Conservation (phyloP, 2,888 invertebrate species). For the Conops quadrifasciatus region DNA sequence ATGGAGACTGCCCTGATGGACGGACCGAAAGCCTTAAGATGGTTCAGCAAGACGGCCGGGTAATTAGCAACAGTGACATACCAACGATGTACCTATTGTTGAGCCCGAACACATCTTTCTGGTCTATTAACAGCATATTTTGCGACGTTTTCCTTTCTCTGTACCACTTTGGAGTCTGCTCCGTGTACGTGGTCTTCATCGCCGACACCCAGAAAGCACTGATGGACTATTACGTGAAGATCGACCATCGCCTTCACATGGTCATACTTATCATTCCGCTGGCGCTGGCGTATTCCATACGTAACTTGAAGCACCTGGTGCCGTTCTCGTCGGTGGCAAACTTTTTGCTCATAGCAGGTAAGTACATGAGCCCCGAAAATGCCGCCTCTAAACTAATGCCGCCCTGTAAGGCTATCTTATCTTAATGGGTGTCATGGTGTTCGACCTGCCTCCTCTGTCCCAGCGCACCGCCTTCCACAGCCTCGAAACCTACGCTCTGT, state of each 20-base stretch:
- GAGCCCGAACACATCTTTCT: background rate
- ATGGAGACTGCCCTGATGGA: constrained; percentile 78
- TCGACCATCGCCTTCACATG: constrained; percentile 66
- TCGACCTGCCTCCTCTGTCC: constrained; percentile 68
- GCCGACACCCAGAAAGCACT: constrained; percentile 82
- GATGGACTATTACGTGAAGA: constrained; percentile 68
- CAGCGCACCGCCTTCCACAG: constrained; percentile 64
- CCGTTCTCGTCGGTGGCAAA: constrained; percentile 92
- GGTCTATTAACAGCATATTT: constrained; percentile 69
- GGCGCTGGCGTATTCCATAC: constrained; percentile 75
- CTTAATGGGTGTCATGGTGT: constrained; percentile 62
- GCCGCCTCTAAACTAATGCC: background rate
- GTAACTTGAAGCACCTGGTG: constrained; percentile 82
- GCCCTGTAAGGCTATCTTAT: background rate
- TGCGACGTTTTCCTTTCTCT: constrained; percentile 79
- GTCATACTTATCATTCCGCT: constrained; percentile 72
- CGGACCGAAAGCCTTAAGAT: constrained; percentile 73
- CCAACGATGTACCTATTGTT: too few relatives aligned
- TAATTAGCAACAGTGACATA: constrained; percentile 42
- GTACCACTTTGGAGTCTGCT: constrained; percentile 95
- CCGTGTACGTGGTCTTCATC: constrained; percentile 94
- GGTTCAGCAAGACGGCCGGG: constrained; percentile 68
- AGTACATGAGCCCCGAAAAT: background rate
- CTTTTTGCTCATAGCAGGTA: constrained; percentile 76
- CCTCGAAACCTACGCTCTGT: constrained; percentile 74